Base-by-base conservation (phyloP, 1,140 invertebrate genomes). In the Ericerus pela region DNA sequence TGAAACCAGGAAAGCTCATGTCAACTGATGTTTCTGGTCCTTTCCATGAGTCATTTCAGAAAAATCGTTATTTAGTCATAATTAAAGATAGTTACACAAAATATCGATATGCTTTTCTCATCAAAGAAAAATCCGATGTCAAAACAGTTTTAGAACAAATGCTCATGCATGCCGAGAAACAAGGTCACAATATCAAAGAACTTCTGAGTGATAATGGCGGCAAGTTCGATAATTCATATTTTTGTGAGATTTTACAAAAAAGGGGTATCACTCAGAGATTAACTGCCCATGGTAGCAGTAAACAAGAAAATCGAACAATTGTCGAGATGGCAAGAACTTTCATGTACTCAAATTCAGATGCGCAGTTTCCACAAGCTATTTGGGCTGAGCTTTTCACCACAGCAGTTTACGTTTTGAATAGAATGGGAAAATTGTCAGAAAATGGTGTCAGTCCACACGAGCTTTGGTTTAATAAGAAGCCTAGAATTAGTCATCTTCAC, bases 401-500 rank as follows among this genome's bases (percentile, higher is more conserved):
- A 3, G 52, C 51, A 2, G 31, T 31, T 22, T 55, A 58, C 36
- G 36, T 58, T 30, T 38, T 38, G 24, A 60, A 60, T 38, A 18
- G 53, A 20, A 68, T 64, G 30, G 62, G 65, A 31, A 59, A 56
- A 18, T 62, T 58, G 36, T 60, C 57, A 54, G 20, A 61, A 16
- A 29, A 58, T 31, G 12, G 56, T 20, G 64, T 67, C 55, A 63
- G 62, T 20, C 67, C 67, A 36, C 64, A 62, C 59, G 65, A 69
- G 58, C 14, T 67, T 4, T 66, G 66, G 62, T 60, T 60, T 54
- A 56, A 59, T 3, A 61, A 60, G 60, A 58, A 57, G 26, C 62
- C 16, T 57, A 52, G 37, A 8, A 28, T 59, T 1, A 56, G 51
- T 12, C 37, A 52, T 24, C 18, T 59, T 24, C 54, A 33, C 14